Evolutionary conservation across 2,888 invertebrate species (phyloP), one percentile per base, ranked within the genome.

Genomic region (Blera fallax): DNA sequence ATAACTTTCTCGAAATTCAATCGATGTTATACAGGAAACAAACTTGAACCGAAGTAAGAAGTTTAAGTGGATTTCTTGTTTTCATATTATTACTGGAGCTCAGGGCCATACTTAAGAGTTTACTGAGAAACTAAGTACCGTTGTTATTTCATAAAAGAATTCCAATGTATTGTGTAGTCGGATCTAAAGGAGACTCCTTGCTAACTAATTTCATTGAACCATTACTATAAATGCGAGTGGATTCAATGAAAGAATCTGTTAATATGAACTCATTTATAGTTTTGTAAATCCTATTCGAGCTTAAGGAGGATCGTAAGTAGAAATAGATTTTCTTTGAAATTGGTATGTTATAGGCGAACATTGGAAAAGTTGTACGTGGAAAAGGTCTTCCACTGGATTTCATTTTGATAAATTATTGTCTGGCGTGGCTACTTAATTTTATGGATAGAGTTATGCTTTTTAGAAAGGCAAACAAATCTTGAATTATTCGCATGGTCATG

Each of bases 1-100:
- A 78, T 79, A 83, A 83, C 67, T 83, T 67, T 78, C 11, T 67
- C 16, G 54, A 48, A 83, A 79, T 69, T 83, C 54, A 83, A 83
- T 83, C 52, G 73, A 67, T 67, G n/a, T n/a, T 48, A 21, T 34
- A 45, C 14, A 34, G 27, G 24, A 69, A 27, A 37, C 18, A 60
- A 69, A 83, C 73, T 67, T 73, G 27, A 45, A 45, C 27, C 18
- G 24, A 60, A 76, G 21, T 67, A 43, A 27, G 27, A 52, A 80
- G 67, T 76, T 81, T 69, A 69, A 69, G 62, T 76, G 54, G 60
- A 62, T 76, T 76, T 54, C 24, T 50, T 37, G 16, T n/a, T 65
- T 60, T 73, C 24, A 18, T 60, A 32, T 64, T 34, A 27, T 50
- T 65, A 32, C 11, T 37, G 16, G 2, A 62, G 60, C 52, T 40